phyloP scores from a whole-genome alignment of 2,888 invertebrate genomes.

The Platerodrilus igneus region DNA sequence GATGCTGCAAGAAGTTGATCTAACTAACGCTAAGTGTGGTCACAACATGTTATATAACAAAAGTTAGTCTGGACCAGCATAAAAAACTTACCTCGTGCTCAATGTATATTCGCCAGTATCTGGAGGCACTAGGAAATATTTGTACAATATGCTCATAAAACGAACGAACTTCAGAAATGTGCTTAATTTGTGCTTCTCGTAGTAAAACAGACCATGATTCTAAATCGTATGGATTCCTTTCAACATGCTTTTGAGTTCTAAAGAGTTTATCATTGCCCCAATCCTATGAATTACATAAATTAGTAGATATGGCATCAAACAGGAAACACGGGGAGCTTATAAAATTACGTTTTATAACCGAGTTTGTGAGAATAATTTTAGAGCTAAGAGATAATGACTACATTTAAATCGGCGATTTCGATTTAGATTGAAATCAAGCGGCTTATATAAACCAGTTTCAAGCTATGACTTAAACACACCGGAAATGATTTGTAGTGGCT shows the following conservation, averaged over 20 bases:
- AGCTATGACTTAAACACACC: too few relatives aligned
- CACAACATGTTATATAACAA: background rate
- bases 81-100: constrained; percentile 78
- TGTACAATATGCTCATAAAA: constrained; percentile 92
- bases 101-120: constrained; percentile 98
- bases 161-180: constrained; percentile 82
- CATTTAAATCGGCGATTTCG: too few relatives aligned
- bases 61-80: background rate
- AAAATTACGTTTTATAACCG: background rate
- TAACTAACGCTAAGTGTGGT: background rate
- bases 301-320: constrained; percentile 22
- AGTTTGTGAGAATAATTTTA: too few relatives aligned
- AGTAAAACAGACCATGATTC: constrained; percentile 98
- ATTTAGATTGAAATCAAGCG: too few relatives aligned
- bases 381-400: too few relatives aligned
- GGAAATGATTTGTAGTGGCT: too few relatives aligned
- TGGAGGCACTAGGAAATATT: constrained; percentile 93
- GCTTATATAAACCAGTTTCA: too few relatives aligned
- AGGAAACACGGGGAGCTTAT: background rate
- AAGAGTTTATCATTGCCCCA: constrained; percentile 85
- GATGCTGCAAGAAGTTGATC: background rate
- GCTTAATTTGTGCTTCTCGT: constrained; percentile 84
- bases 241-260: constrained; percentile 79
- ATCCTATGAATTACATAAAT: constrained; percentile 58
- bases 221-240: constrained; percentile 86